These are phyloP conservation scores for Helicoverpa armigera DNA, from an alignment of 1,140 invertebrate species.

Conservation along the genomic window DNA sequence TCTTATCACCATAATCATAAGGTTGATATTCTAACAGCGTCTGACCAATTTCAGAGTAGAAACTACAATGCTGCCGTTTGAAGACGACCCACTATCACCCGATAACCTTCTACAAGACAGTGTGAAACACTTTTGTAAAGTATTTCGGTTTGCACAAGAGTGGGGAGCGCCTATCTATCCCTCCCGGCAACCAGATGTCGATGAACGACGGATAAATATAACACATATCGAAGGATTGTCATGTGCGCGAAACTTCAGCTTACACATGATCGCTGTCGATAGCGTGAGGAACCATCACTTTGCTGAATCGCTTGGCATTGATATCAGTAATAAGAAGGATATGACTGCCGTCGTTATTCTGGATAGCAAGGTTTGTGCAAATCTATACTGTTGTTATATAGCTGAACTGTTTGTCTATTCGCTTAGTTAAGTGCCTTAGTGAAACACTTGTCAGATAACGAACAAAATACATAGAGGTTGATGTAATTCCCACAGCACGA, in stretches of 20 bases:
- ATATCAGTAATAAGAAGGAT: constrained; percentile 88
- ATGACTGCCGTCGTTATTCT: constrained; percentile 91
- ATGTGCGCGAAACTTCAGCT: constrained; percentile 88
- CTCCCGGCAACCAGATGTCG: constrained; percentile 46
- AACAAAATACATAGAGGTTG: not conserved
- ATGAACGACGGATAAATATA: constrained; percentile 57
- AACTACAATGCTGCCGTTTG: constrained; percentile 82
- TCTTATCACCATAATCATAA: not conserved
- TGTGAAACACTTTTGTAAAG: constrained; percentile 80
- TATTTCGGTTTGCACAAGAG: constrained; percentile 79
- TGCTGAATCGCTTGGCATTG: constrained; percentile 90
- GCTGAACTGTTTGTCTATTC: no score
- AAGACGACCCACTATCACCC: constrained; percentile 87
- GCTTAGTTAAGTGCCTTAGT: no score
- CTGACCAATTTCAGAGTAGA: constrained; percentile 71
- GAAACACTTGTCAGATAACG: no score
- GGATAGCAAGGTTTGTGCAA: constrained; percentile 88
- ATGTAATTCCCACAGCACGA: constrained; percentile 87
- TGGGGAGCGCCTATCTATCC: constrained; percentile 71
- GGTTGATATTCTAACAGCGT: not conserved
- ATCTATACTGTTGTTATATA: constrained; percentile 29
- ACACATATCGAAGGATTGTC: constrained; percentile 70
- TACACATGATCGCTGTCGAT: constrained; percentile 91
- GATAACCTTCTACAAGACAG: constrained; percentile 81
- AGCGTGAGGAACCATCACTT: constrained; percentile 90